These are phyloP conservation scores for Spodoptera exigua DNA, from an alignment of 2,888 invertebrate species.

Conservation along the genomic window DNA sequence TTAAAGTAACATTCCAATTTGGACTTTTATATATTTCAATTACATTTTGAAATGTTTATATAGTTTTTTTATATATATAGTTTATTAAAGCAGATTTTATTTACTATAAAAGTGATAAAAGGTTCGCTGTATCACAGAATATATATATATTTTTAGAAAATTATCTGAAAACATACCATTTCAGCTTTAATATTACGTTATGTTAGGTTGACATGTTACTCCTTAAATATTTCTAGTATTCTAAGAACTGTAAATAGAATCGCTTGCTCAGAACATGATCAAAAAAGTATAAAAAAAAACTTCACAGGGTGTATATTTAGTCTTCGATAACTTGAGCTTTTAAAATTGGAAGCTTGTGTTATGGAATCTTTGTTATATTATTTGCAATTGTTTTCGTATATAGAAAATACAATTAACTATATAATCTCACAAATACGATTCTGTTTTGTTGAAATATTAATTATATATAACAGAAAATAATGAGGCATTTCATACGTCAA, in stretches of 20 bases:
- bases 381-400: conserved; percentile 56
- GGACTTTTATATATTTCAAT: conserved; percentile 5
- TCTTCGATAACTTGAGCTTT: conserved; percentile 57
- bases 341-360: conserved; percentile 50
- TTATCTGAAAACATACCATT: conserved; percentile 71
- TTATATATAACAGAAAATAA: too few relatives aligned
- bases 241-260: conserved; percentile 50
- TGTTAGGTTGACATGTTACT: conserved; percentile 39
- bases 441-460: too few relatives aligned
- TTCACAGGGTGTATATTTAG: conserved; percentile 67
- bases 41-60: conserved; percentile 23
- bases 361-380: conserved; percentile 46
- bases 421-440: too few relatives aligned
- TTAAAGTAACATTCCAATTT: conserved; percentile 42
- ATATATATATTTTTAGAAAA: conserved; percentile 17
- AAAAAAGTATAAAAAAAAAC: conserved; percentile 54
- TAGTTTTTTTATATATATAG: conserved; percentile 10
- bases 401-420: background rate
- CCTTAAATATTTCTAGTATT: conserved; percentile 16
- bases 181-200: conserved; percentile 71
- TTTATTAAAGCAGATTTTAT: conserved; percentile 27
- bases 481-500: too few relatives aligned
- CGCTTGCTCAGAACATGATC: conserved; percentile 72
- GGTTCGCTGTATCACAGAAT: conserved; percentile 32
- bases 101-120: conserved; percentile 18